A percentile compares a stretch with the other conserved stretches of the same genome.
Conservation (phyloP, 2,888 invertebrate species). For the Xanthia togata region DNA sequence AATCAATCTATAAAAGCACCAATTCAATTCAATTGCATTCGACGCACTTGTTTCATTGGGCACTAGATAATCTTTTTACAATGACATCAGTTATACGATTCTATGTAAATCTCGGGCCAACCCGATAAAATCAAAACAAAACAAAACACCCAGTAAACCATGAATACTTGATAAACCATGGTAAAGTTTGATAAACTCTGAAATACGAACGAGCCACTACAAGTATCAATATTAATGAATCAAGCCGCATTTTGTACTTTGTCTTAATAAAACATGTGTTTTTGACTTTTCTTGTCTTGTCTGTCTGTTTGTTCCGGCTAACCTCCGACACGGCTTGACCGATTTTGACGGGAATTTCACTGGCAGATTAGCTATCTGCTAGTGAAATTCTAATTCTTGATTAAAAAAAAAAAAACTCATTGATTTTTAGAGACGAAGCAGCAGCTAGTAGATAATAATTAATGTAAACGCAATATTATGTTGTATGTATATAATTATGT, state of each 20-base stretch:
- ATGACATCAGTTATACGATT: not conserved
- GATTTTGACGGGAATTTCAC: no score
- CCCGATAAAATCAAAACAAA: not conserved
- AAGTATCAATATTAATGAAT: constrained; percentile 36
- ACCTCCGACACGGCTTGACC: no score
- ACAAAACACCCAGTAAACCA: constrained; percentile 28
- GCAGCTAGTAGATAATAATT: no score
- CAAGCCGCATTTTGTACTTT: constrained; percentile 22
- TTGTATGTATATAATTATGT: no score
- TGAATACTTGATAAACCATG: constrained; percentile 56
- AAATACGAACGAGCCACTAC: constrained; percentile 8
- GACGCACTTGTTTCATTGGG: not conserved
- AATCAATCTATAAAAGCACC: not conserved
- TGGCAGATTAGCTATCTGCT: no score
- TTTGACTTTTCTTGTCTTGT: not conserved
- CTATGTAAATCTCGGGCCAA: not conserved
- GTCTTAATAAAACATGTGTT: not conserved
- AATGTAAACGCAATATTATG: not conserved
- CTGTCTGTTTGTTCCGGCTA: no score
- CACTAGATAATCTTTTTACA: not conserved
- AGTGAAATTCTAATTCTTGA: no score
- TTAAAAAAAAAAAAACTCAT: no score
- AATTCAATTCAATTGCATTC: no score
- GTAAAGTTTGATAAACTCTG: constrained; percentile 38
- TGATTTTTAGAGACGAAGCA: no score